Evolutionary conservation across 1,140 invertebrate species (phyloP).

Genomic region (Macrobrachium rosenbergii): DNA sequence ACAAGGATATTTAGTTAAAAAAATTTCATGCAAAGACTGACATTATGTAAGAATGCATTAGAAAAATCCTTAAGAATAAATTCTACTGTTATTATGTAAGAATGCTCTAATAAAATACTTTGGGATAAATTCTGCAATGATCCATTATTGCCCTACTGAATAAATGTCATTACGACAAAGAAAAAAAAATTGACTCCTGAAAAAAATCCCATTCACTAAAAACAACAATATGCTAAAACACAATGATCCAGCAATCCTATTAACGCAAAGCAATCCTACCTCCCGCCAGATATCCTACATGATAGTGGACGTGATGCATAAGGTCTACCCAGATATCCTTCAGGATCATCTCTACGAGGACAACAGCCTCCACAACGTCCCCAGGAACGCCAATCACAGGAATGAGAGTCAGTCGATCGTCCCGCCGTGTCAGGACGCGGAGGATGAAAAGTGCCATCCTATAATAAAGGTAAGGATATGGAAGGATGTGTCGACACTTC

Average conservation of each 20-base stretch:
- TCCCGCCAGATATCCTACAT: slow-evolving; percentile 82
- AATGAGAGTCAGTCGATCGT: slow-evolving; percentile 87
- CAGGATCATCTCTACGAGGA: slow-evolving; percentile 92
- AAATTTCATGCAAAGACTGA: no score
- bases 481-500: not conserved
- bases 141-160: no score
- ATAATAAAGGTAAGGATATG: slow-evolving; percentile 17
- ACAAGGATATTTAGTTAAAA: no score
- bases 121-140: no score
- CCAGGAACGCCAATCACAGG: slow-evolving; percentile 85
- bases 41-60: no score
- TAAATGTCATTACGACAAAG: no score
- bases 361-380: slow-evolving; percentile 84
- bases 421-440: slow-evolving; percentile 69
- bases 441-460: not conserved
- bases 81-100: no score
- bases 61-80: no score
- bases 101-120: no score
- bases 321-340: slow-evolving; percentile 87
- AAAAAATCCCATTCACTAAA: no score
- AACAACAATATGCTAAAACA: not conserved
- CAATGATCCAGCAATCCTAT: not conserved
- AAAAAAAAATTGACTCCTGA: no score
- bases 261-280: not conserved
- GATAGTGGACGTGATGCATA: slow-evolving; percentile 94